These are phyloP conservation scores for Oeneis ivallda DNA, from an alignment of 2,888 invertebrate genomes.

Conservation along the genomic window DNA sequence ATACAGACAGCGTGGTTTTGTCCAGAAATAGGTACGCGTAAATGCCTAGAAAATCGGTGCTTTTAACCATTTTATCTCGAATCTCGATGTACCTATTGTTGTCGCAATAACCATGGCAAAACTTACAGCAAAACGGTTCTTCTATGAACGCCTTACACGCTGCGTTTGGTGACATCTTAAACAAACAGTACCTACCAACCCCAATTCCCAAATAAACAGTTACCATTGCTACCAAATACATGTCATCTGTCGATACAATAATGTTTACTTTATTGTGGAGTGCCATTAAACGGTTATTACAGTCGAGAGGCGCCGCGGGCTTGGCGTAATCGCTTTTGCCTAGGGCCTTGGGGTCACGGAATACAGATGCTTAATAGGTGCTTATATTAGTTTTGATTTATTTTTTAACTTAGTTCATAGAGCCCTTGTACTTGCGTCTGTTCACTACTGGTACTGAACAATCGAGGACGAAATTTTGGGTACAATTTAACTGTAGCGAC, in stretches of 20 bases:
- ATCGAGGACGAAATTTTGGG: no score
- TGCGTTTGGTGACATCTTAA: conserved; percentile 7
- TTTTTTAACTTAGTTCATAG: conserved; percentile 11
- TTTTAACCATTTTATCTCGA: no score
- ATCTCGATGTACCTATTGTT: no score
- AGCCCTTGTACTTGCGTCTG: no score
- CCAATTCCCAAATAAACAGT: conserved; percentile 12
- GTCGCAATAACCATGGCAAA: no score
- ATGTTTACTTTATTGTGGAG: conserved; percentile 24
- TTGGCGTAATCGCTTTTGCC: conserved; percentile 17
- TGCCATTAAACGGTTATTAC: conserved; percentile 24
- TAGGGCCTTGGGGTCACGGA: conserved; percentile 3
- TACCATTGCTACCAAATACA: conserved; percentile 15
- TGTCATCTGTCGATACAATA: conserved; percentile 24
- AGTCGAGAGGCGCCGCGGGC: conserved; percentile 17
- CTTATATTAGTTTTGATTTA: conserved; percentile 14
- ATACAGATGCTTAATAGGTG: background rate
- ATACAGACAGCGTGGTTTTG: no score
- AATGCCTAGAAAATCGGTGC: no score
- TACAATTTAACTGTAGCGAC: no score
- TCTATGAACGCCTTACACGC: background rate
- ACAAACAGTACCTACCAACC: conserved; percentile 3
- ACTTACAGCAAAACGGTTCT: background rate
- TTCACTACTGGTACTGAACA: no score
- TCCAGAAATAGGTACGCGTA: no score